These are phyloP conservation scores for Tympanoctomys barrerae DNA, from an alignment of 2,797 vertebrate genomes.

Conservation along the genomic window DNA sequence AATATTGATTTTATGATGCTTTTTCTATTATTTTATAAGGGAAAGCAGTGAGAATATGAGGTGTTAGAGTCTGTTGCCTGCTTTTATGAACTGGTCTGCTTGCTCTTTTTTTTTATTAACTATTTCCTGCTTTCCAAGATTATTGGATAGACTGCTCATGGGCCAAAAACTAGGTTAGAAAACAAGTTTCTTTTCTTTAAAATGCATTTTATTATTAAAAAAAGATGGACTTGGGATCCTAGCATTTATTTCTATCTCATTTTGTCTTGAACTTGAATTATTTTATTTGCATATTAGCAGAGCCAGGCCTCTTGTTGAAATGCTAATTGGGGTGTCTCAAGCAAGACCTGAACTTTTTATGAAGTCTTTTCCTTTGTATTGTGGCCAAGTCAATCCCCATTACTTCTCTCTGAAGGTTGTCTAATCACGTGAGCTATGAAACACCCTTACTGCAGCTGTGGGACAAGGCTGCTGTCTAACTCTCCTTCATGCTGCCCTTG, in stretches of 20 bases:
- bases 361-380: background rate
- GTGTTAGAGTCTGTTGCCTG: conserved; percentile 80
- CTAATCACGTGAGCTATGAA: background rate
- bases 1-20: conserved; percentile 84
- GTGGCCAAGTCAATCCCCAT: conserved; percentile 64
- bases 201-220: background rate
- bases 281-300: conserved; percentile 59
- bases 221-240: background rate
- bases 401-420: conserved; percentile 12
- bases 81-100: conserved; percentile 81
- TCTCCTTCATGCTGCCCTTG: background rate
- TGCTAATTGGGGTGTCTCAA: conserved; percentile 51
- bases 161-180: conserved; percentile 50
- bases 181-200: conserved; percentile 38
- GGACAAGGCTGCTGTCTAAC: background rate
- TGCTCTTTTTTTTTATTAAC: conserved; percentile 76
- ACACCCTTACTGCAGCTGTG: background rate
- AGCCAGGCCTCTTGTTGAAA: conserved; percentile 31
- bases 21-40: conserved; percentile 85
- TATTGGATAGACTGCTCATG: conserved; percentile 59
- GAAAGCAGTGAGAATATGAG: conserved; percentile 84
- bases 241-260: conserved; percentile 20
- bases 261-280: conserved; percentile 59
- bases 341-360: conserved; percentile 19
- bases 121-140: conserved; percentile 80